Conservation (phyloP, 2,113 vertebrate species). For the Ia io region DNA sequence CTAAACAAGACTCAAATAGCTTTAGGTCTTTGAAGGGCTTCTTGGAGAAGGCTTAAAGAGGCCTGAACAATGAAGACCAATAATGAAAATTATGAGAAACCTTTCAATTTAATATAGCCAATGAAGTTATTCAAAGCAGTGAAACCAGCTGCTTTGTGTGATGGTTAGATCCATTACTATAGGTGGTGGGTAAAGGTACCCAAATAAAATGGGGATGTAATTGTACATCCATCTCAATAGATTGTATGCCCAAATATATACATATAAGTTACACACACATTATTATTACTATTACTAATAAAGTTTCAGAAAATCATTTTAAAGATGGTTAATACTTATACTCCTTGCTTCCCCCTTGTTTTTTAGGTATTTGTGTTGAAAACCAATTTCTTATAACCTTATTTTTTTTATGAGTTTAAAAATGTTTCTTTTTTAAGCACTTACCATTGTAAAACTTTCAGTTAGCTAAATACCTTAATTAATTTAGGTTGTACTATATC, state of each 20-base stretch:
- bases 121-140: neutral
- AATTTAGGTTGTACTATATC: neutral
- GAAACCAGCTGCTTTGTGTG: neutral
- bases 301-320: conserved; percentile 47
- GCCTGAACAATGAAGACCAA: neutral
- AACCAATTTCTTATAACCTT: neutral
- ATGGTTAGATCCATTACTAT: neutral
- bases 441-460: conserved; percentile 3
- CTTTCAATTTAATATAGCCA: neutral
- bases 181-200: neutral
- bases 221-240: neutral
- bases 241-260: neutral
- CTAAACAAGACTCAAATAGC: neutral
- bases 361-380: conserved; percentile 18
- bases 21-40: conserved; percentile 27
- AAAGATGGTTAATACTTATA: neutral
- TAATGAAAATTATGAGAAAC: neutral
- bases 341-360: neutral
- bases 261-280: neutral
- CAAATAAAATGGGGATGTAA: conserved; percentile 37
- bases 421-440: conserved; percentile 31
- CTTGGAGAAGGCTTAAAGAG: neutral
- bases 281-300: neutral
- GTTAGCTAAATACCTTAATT: conserved; percentile 20
- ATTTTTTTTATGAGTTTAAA: conserved; percentile 31